Evolutionary conservation across 2,113 vertebrate genomes (phyloP), one percentile per base, ranked within the genome.

Genomic region (Myrmophylax atrothorax): DNA sequence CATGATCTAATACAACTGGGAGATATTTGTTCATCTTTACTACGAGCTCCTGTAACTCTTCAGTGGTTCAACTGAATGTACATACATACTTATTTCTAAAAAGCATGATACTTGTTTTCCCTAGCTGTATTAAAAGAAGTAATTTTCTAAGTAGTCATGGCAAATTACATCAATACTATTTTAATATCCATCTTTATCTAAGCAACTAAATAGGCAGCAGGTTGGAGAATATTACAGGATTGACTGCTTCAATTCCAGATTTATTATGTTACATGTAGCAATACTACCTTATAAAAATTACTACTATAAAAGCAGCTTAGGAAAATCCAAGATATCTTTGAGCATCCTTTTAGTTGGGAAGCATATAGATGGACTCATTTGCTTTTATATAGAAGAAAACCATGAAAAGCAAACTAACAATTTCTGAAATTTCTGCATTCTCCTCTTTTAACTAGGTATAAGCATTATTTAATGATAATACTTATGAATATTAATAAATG

Each of bases 161-260:
- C 38, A 94, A 83, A 94, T 88, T 50, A 67, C 42, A 87, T 66
- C 76, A 91, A 18, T 62, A 87, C 78, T 69, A 91, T 88, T 91
- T 87, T 88, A 91, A 18, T 47, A 44, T 80, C 49, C 56, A 47
- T 78, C 85, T 93, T 95, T 86, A 76, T 80, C 81, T 75, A 94
- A 84, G 74, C 58, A 97, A 86, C 53, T 89, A 86, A 55, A 85
- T 55, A 79, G 50, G 50, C 69, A 96, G 76, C 64, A 89, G 49
- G 50, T 70, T 95, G 72, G 40, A 89, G 58, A 89, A 67, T 13
- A 16, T 56, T 53, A 87, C 49, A 60, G 49, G 38, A 84, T 3
- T 58, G 63, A 82, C 40, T 85, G 44, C 59, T 90, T 85, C 73
- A 68, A 69, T 63, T 92, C 59, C 67, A 93, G 37, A 59, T 67